phyloP scores from a whole-genome alignment of 2,797 vertebrate species.

The Chiloscyllium punctatum region DNA sequence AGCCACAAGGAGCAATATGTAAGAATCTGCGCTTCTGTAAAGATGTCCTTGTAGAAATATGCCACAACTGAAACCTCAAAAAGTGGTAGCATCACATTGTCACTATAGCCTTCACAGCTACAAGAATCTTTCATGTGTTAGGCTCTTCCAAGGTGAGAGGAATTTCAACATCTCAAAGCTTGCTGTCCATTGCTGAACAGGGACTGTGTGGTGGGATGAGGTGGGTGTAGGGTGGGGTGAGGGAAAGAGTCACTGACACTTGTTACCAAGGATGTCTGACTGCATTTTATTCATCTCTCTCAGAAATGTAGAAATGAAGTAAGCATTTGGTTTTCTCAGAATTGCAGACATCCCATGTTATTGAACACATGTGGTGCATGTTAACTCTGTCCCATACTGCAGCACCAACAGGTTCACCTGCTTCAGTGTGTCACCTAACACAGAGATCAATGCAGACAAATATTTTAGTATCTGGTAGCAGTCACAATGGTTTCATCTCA shows the following conservation, averaged over 20 bases:
- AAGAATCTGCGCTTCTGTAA: too few relatives aligned
- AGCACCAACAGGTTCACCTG: not conserved
- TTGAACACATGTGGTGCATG: not conserved
- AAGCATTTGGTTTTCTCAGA: not conserved
- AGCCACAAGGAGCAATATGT: not conserved
- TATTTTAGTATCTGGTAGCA: not conserved
- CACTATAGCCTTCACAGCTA: not conserved
- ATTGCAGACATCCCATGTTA: not conserved
- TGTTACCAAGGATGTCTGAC: not conserved
- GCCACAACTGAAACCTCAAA: not conserved
- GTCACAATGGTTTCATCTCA: not conserved
- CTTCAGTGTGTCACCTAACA: not conserved
- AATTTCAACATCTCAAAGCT: not conserved
- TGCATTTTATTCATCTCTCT: not conserved
- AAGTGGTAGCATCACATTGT: not conserved
- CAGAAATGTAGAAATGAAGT: not conserved
- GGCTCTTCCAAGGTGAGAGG: not conserved
- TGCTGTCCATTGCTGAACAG: not conserved
- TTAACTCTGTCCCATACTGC: not conserved
- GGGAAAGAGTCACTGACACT: not conserved
- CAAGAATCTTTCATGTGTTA: not conserved
- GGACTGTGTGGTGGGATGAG: too few relatives aligned
- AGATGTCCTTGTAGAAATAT: not conserved
- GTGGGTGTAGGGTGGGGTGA: too few relatives aligned
- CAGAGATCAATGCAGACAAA: not conserved